phyloP scores from a whole-genome alignment of 2,888 invertebrate species.

The Allophyes oxyacanthae region DNA sequence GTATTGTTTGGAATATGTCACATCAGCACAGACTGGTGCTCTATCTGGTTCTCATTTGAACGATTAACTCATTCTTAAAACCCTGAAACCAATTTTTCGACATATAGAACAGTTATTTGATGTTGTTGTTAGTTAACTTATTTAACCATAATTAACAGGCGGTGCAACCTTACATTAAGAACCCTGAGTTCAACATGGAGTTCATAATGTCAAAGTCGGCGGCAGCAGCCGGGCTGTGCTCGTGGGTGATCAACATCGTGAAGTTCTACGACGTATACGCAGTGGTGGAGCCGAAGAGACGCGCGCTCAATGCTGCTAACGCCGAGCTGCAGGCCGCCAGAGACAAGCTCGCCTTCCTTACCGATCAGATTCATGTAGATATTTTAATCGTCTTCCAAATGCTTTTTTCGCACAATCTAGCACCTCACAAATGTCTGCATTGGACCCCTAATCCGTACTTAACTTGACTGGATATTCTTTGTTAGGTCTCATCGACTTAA shows the following conservation, averaged over 20 bases:
- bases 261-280: slow-evolving; percentile 97
- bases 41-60: too few species aligned
- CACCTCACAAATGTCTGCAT: too few species aligned
- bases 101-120: too few species aligned
- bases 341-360: slow-evolving; percentile 93
- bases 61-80: too few species aligned
- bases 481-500: too few species aligned
- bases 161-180: slow-evolving; percentile 89
- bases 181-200: slow-evolving; percentile 95
- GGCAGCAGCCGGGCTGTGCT: slow-evolving; percentile 97
- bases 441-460: too few species aligned
- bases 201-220: slow-evolving; percentile 95
- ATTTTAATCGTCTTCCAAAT: background rate
- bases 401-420: too few species aligned
- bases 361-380: slow-evolving; percentile 90
- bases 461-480: too few species aligned
- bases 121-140: too few species aligned
- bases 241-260: slow-evolving; percentile 98
- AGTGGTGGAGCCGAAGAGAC: slow-evolving; percentile 97
- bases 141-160: slow-evolving; percentile 61
- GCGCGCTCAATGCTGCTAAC: slow-evolving; percentile 95
- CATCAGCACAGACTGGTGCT: too few species aligned
- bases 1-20: too few species aligned
- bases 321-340: slow-evolving; percentile 95
- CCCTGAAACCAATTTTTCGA: too few species aligned